phyloP scores from a whole-genome alignment of 2,888 invertebrate species.

The Ornithoptera alexandrae region DNA sequence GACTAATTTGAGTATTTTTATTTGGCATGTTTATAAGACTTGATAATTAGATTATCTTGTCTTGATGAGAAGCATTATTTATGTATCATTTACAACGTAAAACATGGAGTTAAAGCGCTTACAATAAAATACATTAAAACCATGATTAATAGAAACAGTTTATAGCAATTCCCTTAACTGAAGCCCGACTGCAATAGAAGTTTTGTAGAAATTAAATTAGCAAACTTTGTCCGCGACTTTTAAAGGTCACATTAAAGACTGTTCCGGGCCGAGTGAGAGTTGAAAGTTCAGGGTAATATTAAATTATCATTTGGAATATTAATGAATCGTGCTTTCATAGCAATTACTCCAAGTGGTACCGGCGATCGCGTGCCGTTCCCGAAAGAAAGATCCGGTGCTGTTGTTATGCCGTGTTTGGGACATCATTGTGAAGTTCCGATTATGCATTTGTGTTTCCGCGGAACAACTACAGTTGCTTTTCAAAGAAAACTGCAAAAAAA shows the following conservation, averaged over 20 bases:
- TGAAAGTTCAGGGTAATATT: slow-evolving; percentile 67
- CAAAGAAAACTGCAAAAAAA: not conserved
- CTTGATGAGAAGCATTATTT: no score
- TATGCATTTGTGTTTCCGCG: slow-evolving; percentile 1
- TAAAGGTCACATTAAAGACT: slow-evolving; percentile 55
- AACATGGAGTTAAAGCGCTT: not conserved
- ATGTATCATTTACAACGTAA: not conserved
- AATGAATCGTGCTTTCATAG: slow-evolving; percentile 53
- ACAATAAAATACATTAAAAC: not conserved
- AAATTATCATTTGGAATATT: slow-evolving; percentile 67
- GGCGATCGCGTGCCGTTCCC: slow-evolving; percentile 58
- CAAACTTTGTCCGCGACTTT: slow-evolving; percentile 42
- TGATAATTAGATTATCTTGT: no score
- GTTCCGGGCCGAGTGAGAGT: slow-evolving; percentile 52
- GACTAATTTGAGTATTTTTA: no score
- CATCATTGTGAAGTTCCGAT: slow-evolving; percentile 32
- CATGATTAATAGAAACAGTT: slow-evolving; percentile 22
- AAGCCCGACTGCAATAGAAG: slow-evolving; percentile 24
- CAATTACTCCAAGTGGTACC: slow-evolving; percentile 73
- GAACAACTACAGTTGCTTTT: not conserved
- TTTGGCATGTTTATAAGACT: no score
- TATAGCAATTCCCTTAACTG: slow-evolving; percentile 30
- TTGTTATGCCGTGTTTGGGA: slow-evolving; percentile 37
- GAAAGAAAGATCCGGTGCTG: slow-evolving; percentile 51
- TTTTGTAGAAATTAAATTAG: slow-evolving; percentile 39